A percentile compares a stretch with the other conserved stretches of the same genome.
These are phyloP conservation scores for Panzeria rudis DNA, from an alignment of 2,888 invertebrate genomes.

Conservation along the genomic window DNA sequence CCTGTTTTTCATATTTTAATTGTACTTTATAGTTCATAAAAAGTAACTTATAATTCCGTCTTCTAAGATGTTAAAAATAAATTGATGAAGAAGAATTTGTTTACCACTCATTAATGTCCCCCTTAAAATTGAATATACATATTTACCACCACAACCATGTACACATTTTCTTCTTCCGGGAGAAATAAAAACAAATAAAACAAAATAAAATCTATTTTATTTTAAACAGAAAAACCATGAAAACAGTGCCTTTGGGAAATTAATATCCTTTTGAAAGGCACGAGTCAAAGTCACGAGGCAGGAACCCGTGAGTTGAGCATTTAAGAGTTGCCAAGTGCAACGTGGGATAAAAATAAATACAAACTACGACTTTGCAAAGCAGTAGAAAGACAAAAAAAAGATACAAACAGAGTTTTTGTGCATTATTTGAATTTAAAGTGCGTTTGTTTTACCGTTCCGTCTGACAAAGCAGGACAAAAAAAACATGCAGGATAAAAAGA, in stretches of 20 bases:
- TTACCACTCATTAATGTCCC: not conserved
- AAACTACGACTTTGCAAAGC: not conserved
- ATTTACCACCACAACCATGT: not conserved
- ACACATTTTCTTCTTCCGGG: not conserved
- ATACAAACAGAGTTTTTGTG: constrained; percentile 14
- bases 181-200: not conserved
- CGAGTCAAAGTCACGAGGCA: constrained; percentile 78
- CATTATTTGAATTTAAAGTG: constrained; percentile 43
- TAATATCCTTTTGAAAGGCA: constrained; percentile 79
- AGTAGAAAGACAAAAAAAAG: not conserved
- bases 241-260: constrained; percentile 81
- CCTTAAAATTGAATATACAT: not conserved
- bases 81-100: not conserved
- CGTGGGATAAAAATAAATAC: constrained; percentile 18
- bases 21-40: too few relatives aligned
- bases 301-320: constrained; percentile 76
- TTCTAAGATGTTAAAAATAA: not conserved
- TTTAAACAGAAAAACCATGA: constrained; percentile 30
- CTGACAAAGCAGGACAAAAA: not conserved
- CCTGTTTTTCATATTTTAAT: too few relatives aligned
- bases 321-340: constrained; percentile 71
- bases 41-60: too few relatives aligned
- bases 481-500: not conserved
- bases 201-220: constrained; percentile 43
- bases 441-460: constrained; percentile 19